Conservation (phyloP, 1,140 invertebrate species). For the Drosophila burlai region DNA sequence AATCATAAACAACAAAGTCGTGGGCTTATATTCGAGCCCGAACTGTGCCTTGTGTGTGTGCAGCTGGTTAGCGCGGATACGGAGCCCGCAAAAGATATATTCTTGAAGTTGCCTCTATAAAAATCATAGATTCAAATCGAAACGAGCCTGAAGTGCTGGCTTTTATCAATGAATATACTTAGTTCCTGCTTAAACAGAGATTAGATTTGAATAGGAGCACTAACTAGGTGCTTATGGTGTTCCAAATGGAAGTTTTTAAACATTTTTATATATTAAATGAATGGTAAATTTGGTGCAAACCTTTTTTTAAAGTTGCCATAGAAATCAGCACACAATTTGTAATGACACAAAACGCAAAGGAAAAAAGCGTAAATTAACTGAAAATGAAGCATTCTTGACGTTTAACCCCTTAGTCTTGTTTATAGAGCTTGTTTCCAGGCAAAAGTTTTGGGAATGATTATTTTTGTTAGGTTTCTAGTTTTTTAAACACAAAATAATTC, state of each 20-base stretch:
- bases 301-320: not conserved
- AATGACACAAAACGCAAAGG: not conserved
- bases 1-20: conserved; percentile 65
- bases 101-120: not conserved
- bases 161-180: conserved; percentile 3
- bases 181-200: conserved; percentile 5
- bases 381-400: not conserved
- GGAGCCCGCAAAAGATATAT: conserved; percentile 5
- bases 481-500: too few relatives aligned
- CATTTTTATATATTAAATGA: not conserved
- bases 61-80: conserved; percentile 29
- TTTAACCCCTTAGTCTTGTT: not conserved
- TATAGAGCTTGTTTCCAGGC: not conserved
- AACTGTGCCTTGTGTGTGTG: conserved; percentile 12
- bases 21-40: conserved; percentile 4
- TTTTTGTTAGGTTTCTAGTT: too few relatives aligned
- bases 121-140: conserved; percentile 15
- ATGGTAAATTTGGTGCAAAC: not conserved
- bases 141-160: too few relatives aligned
- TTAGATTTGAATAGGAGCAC: conserved; percentile 3
- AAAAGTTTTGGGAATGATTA: not conserved
- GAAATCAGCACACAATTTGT: not conserved
- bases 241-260: not conserved
- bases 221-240: too few relatives aligned
- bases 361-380: not conserved